These are phyloP conservation scores for Carassius gibelio DNA, from an alignment of 2,113 vertebrate species.

Conservation along the genomic window DNA sequence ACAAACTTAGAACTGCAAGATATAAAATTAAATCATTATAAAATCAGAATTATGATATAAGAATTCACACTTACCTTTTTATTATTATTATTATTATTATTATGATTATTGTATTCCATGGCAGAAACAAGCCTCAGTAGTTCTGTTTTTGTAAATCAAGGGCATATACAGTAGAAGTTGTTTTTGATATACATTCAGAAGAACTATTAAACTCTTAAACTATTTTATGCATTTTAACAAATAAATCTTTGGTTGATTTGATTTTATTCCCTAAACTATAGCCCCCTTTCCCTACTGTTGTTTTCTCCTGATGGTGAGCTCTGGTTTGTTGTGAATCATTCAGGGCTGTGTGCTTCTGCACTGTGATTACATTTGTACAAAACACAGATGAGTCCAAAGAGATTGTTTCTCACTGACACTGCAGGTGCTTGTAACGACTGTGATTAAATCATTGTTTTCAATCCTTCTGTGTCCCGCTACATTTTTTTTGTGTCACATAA, in stretches of 20 bases:
- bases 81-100: not conserved
- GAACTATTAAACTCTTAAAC: conserved; percentile 1
- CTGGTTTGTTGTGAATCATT: conserved; percentile 32
- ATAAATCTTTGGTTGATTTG: not conserved
- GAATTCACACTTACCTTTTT: not conserved
- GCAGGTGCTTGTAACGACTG: conserved; percentile 62
- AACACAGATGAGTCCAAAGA: conserved; percentile 45
- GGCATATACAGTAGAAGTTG: not conserved
- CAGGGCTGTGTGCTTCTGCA: conserved; percentile 46
- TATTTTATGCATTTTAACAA: not conserved
- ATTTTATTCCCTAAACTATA: not conserved
- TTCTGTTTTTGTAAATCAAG: not conserved
- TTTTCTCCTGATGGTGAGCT: not conserved
- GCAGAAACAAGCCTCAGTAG: not conserved
- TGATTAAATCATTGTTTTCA: conserved; percentile 61
- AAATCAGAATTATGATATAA: not conserved
- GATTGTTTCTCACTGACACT: conserved; percentile 54
- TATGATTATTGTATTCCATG: not conserved
- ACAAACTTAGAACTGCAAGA: not conserved
- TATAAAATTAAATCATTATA: not conserved
- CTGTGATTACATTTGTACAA: conserved; percentile 51
- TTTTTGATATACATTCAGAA: not conserved
- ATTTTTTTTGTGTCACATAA: not conserved
- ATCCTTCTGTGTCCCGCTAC: conserved; percentile 35
- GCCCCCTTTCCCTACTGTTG: not conserved